Base-by-base conservation (phyloP, 1,140 invertebrate genomes). In the Eurosta solidaginis region DNA sequence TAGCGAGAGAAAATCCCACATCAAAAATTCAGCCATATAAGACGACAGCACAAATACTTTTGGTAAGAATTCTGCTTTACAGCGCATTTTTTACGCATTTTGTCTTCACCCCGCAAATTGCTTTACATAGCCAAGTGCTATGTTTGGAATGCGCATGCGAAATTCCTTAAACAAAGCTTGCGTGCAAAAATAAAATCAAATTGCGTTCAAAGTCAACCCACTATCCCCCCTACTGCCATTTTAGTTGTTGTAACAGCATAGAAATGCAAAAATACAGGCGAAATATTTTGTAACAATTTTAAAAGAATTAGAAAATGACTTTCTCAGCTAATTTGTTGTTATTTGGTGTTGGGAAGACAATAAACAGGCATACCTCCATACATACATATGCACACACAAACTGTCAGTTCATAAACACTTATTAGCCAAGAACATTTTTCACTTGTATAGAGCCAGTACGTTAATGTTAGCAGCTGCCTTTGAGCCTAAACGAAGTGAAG, bases 251-350 rank as follows among this genome's bases (percentile, higher is more conserved):
- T 4, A 42, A 7, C n/a, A 6, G 29, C n/a, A 9, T 10, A 29
- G n/a, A 10, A 36, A 40, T 68, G 59, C n/a, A 68, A 22, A 40
- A 68, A 68, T 68, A 33, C 40, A 40, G 59, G 33, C 29, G 36
- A 40, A 68, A 68, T 68, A 68, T 40, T 68, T n/a, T n/a, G n/a
- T n/a, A n/a, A n/a, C 33, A 33, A 29, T 40, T 68, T 29, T 68
- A 6, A n/a, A 36, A 4, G 33, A 40, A 14, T 68, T 68, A 68
- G 59, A 36, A 68, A 68, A 68, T 68, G 59, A 68, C 59, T 68
- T 68, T 68, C 59, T 40, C 59, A 68, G n/a, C 59, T 40, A 68
- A 42, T 33, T 40, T 68, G n/a, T 68, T 68, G 59, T 68, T 68
- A 68, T 68, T 68, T 68, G 59, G 33, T 33, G 33, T 42, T 68